A percentile compares a stretch with the other conserved stretches of the same genome.
Conservation (phyloP, 1,140 invertebrate species). For the Radopholus similis region DNA sequence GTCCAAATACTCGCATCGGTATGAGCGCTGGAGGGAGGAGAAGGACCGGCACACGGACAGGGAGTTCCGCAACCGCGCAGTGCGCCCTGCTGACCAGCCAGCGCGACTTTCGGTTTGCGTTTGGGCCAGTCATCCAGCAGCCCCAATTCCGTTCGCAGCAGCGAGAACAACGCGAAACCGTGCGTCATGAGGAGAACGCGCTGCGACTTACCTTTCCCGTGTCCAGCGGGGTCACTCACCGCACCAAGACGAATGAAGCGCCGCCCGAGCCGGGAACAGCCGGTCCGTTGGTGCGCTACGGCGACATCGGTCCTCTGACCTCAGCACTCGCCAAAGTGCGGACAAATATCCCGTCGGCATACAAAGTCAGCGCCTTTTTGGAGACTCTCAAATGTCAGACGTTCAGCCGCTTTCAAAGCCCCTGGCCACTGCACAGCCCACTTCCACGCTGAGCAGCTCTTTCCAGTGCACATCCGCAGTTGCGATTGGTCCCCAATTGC, state of each 20-base stretch:
- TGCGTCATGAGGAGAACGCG: conserved; percentile 7
- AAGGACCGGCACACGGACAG: conserved; percentile 6
- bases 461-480: conserved; percentile 17
- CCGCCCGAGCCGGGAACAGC: neutral
- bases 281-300: conserved; percentile 4
- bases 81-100: conserved; percentile 1
- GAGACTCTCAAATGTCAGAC: neutral
- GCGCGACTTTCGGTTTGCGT: neutral
- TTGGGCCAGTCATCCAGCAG: neutral
- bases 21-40: conserved; percentile 11
- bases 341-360: conserved; percentile 24
- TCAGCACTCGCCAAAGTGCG: conserved; percentile 17
- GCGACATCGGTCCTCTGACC: conserved; percentile 23
- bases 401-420: conserved; percentile 1
- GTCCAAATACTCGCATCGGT: conserved; percentile 4
- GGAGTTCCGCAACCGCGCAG: conserved; percentile 14
- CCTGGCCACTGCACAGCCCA: neutral
- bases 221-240: conserved; percentile 23
- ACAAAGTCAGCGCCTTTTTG: conserved; percentile 5
- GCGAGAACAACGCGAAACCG: neutral
- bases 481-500: conserved; percentile 7
- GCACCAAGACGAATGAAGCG: conserved; percentile 13
- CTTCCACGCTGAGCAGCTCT: neutral
- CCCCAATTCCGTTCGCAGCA: neutral
- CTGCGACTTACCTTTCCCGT: conserved; percentile 21